phyloP scores from a whole-genome alignment of 2,797 vertebrate genomes.

The Bradypus variegatus region DNA sequence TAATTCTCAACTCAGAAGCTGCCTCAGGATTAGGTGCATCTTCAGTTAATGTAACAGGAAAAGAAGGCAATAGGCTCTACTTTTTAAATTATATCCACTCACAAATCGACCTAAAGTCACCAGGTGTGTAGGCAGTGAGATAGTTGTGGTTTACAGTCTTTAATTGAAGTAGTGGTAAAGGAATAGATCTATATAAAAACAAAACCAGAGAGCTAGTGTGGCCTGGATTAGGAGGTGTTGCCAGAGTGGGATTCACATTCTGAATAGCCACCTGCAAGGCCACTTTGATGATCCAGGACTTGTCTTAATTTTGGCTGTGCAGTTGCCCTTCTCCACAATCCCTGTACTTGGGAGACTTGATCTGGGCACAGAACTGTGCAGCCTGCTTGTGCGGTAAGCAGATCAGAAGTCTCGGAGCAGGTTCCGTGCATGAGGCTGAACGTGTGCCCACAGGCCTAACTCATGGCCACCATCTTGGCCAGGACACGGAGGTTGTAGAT shows the following conservation, averaged over 20 bases:
- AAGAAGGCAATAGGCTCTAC: conserved; percentile 88
- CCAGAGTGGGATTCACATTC: conserved; percentile 96
- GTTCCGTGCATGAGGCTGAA: too few species aligned
- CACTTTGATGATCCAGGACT: conserved; percentile 98
- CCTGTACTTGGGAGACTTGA: conserved; percentile 98
- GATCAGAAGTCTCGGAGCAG: conserved; percentile 78
- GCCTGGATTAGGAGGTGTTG: conserved; percentile 89
- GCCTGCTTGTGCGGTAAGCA: conserved; percentile 96
- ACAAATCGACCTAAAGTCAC: conserved; percentile 81
- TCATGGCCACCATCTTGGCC: too few species aligned
- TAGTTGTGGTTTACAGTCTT: conserved; percentile 77
- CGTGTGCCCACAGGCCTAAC: too few species aligned
- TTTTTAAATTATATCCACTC: conserved; percentile 84
- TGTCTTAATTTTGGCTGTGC: conserved; percentile 94
- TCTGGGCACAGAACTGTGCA: conserved; percentile 95
- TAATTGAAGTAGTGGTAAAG: conserved; percentile 81
- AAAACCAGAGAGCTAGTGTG: conserved; percentile 68
- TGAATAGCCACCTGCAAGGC: conserved; percentile 94
- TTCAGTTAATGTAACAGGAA: conserved; percentile 90
- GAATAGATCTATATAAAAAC: conserved; percentile 86
- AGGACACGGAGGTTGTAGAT: too few species aligned
- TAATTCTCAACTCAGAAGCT: conserved; percentile 88
- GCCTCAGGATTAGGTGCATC: conserved; percentile 87
- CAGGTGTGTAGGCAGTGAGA: conserved; percentile 81
- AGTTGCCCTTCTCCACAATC: conserved; percentile 99